Evolutionary conservation across 2,888 invertebrate genomes (phyloP), one percentile per base, ranked within the genome.

Genomic region (Koerneria pararmatus): DNA sequence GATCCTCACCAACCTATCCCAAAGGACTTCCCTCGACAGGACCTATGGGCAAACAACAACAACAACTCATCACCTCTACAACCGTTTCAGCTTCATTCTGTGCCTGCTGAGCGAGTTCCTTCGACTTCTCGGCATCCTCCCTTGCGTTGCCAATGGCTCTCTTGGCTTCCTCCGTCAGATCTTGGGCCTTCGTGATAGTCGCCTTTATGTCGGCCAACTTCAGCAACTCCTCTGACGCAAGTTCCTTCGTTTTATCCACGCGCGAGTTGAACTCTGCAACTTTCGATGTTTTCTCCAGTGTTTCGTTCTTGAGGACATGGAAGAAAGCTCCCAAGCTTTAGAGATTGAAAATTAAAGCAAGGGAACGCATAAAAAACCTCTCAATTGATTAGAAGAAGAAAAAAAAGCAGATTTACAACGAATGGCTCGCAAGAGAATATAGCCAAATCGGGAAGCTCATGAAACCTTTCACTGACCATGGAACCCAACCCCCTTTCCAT

Each of bases 171-270:
- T 48, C 37, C 3, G 91, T 90, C 82, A 89, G 89, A 2, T 86
- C 85, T 65, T 89, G 88, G 0, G 93, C 91, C 74, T 90, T 89
- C 29, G 85, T 80, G 46, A 93, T 89, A 69, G 89, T 85, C 65
- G 86, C 84, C 79, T 90, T 88, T 66, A 95, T 93, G 69, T 88
- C 88, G 0, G 89, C 88, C 24, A 94, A 89, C 60, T 89, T 88
- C 69, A 88, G 84, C 19, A 93, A 85, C 0, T 94, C 92, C 70
- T 90, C 88, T 53, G 89, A 87, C 0, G 95, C 94, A 72, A 89
- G 89, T 58, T 89, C 88, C 68, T 91, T 90, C 68, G 91, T 93
- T 72, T 90, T 89, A 74, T 91, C 89, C 0, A 95, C 93, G 85
- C 92, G 89, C 67, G 90, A 89, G 83, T 94, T 92, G 86, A 95